Evolutionary conservation across 1,140 invertebrate species (phyloP).

Genomic region (Latrodectus geometricus): DNA sequence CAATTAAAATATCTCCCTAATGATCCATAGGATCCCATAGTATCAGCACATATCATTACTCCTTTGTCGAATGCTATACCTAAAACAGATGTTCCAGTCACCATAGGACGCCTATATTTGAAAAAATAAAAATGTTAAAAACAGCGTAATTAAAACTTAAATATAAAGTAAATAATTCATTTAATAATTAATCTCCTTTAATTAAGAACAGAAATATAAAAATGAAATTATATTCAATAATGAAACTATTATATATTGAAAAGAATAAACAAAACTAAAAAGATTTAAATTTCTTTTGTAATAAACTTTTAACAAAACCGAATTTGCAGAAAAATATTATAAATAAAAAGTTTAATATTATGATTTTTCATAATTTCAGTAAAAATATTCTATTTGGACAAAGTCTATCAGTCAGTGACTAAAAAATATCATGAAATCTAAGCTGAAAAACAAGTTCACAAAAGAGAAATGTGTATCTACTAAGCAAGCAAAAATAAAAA

Average conservation of each 20-base stretch:
- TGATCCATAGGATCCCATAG: conserved; percentile 91
- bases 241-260: not conserved
- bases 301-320: no score
- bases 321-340: no score
- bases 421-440: no score
- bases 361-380: no score
- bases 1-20: conserved; percentile 87
- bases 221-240: not conserved
- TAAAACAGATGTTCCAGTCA: conserved; percentile 91
- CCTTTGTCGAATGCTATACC: conserved; percentile 89
- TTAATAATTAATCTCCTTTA: not conserved
- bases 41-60: conserved; percentile 91
- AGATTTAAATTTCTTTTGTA: not conserved
- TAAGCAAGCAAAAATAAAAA: no score
- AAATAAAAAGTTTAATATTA: no score
- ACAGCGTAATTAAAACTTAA: not conserved
- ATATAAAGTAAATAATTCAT: not conserved
- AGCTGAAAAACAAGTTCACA: no score
- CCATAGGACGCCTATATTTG: conserved; percentile 75
- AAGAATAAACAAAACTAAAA: not conserved
- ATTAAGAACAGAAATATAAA: not conserved
- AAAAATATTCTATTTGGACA: no score
- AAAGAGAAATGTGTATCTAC: no score
- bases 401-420: no score
- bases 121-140: not conserved